Conservation (phyloP, 2,113 vertebrate genomes). For the Engraulis encrasicolus region DNA sequence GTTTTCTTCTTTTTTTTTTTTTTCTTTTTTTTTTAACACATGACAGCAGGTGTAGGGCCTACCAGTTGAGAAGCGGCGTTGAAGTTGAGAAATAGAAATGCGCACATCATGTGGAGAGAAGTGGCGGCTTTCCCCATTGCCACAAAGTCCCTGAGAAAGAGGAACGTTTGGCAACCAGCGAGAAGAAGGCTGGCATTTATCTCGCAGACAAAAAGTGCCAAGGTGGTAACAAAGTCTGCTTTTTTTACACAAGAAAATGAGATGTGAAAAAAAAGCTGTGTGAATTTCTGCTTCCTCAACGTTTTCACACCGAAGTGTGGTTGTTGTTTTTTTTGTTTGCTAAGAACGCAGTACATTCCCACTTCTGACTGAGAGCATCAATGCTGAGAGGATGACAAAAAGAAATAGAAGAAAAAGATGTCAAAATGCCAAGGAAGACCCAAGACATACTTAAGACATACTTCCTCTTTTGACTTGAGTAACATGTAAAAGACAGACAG, state of each 20-base stretch:
- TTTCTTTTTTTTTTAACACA: not conserved
- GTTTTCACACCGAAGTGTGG: not conserved
- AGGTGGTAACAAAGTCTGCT: constrained; percentile 33
- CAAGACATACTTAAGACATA: not conserved
- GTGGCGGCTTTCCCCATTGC: constrained; percentile 12
- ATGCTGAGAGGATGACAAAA: not conserved
- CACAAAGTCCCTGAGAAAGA: constrained; percentile 49
- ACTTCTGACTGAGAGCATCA: not conserved
- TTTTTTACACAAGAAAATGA: not conserved
- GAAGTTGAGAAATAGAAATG: not conserved
- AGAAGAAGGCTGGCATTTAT: constrained; percentile 49
- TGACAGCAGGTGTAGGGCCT: not conserved
- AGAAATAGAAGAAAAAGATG: not conserved
- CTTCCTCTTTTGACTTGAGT: not conserved
- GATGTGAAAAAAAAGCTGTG: constrained; percentile 3
- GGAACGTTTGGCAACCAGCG: constrained; percentile 47
- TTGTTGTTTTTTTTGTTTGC: not conserved
- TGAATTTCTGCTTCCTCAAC: constrained; percentile 7
- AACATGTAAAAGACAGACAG: constrained; percentile 13
- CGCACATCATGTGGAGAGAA: not conserved
- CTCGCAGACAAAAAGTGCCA: constrained; percentile 6
- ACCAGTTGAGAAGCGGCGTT: not conserved
- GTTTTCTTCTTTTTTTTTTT: not conserved
- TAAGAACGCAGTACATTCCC: not conserved
- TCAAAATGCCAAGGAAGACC: not conserved